phyloP scores from a whole-genome alignment of 2,113 vertebrate genomes.

The Cynocephalus volans region DNA sequence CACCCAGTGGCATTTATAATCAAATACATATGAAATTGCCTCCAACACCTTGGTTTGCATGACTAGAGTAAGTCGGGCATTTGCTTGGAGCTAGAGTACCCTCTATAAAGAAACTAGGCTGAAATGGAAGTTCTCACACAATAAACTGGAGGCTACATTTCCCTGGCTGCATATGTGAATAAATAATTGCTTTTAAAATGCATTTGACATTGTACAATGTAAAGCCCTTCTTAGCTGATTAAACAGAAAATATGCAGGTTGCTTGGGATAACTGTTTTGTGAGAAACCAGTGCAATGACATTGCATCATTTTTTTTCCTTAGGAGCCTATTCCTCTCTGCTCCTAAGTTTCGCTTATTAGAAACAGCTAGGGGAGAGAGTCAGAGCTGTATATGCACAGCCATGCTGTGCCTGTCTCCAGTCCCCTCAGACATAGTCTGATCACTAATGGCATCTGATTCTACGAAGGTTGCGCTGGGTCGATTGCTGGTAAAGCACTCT shows the following conservation, averaged over 20 bases:
- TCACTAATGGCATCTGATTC: neutral
- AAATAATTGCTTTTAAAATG: slow-evolving; percentile 52
- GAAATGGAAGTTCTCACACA: slow-evolving; percentile 48
- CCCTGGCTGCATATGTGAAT: neutral
- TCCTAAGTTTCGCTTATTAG: slow-evolving; percentile 27
- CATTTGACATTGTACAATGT: neutral
- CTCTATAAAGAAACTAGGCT: neutral
- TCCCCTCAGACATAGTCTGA: neutral
- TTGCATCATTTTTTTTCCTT: slow-evolving; percentile 54
- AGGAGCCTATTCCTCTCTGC: slow-evolving; percentile 13
- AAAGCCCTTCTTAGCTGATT: neutral
- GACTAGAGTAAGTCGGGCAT: slow-evolving; percentile 26
- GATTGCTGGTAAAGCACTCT: slow-evolving; percentile 10
- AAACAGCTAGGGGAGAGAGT: slow-evolving; percentile 23
- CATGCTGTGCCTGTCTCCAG: neutral
- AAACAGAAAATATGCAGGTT: slow-evolving; percentile 13
- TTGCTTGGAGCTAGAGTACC: neutral
- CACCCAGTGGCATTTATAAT: neutral
- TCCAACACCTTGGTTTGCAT: neutral
- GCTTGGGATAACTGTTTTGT: neutral
- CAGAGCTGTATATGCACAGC: slow-evolving; percentile 29
- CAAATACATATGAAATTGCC: slow-evolving; percentile 1
- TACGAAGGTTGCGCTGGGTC: neutral
- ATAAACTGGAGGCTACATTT: slow-evolving; percentile 42
- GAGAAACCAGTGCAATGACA: slow-evolving; percentile 23